Evolutionary conservation across 2,888 invertebrate species (phyloP).

Genomic region (Neoaliturus tenellus): DNA sequence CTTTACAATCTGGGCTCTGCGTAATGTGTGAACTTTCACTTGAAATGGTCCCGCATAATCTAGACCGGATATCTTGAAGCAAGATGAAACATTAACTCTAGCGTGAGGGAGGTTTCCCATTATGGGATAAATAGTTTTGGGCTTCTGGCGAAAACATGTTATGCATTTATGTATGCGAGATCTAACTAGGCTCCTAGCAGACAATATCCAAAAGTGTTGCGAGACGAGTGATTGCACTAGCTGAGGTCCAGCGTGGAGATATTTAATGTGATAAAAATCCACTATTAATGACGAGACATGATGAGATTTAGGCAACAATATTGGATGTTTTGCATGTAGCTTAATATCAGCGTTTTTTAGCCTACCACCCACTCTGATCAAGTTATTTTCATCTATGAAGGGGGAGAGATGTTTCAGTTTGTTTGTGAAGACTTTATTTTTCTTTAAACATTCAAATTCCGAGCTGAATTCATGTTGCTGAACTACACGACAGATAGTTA

Average conservation of each 20-base stretch:
- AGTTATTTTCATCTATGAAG: too few species aligned
- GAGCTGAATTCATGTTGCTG: too few species aligned
- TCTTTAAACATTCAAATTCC: too few species aligned
- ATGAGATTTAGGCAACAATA: too few species aligned
- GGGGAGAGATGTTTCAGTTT: too few species aligned
- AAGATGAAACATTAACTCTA: conserved; percentile 12
- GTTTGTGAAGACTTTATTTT: too few species aligned
- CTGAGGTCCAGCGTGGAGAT: conserved; percentile 60
- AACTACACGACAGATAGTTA: too few species aligned
- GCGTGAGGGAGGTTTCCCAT: conserved; percentile 48
- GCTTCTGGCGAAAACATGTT: conserved; percentile 57
- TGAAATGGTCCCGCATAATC: conserved; percentile 42
- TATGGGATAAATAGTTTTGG: conserved; percentile 4
- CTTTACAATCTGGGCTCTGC: too few species aligned
- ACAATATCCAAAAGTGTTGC: conserved; percentile 61
- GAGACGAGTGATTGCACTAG: conserved; percentile 57
- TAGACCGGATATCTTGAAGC: conserved; percentile 23
- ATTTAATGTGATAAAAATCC: conserved; percentile 56
- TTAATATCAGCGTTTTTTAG: too few species aligned
- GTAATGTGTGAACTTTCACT: conserved; percentile 49
- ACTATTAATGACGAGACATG: too few species aligned
- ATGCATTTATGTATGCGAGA: conserved; percentile 60
- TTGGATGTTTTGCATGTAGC: too few species aligned
- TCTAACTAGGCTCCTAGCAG: conserved; percentile 60
- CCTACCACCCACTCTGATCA: conserved; percentile 55